Base-by-base conservation (phyloP, 2,113 vertebrate genomes). In the Psephotus haematonotus region DNA sequence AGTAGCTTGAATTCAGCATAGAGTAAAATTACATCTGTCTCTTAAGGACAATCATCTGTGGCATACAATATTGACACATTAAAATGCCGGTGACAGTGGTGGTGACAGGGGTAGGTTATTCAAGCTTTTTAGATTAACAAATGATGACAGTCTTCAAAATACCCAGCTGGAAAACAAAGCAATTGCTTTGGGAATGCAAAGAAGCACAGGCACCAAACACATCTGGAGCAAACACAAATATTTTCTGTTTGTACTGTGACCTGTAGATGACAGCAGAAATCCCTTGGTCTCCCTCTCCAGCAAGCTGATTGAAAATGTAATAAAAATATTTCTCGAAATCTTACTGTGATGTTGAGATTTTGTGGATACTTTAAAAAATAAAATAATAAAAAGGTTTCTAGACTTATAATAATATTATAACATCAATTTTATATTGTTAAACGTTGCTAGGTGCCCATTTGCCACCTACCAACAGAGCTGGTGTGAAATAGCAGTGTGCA, bases 241-340 rank as follows among this genome's bases (percentile, higher is more conserved):
- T 75, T 96, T 94, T 60, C 72, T 81, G 6, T 75, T 75, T 88
- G 68, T 64, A 23, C 41, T 65, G 39, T 92, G 83, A 96, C 88
- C 88, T 96, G 77, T 60, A 65, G 62, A 81, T 82, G 80, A 96
- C 86, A 94, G 80, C 69, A 91, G 80, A 96, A 92, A 91, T 86
- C 39, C 76, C 77, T 82, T 79, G 57, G 50, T 79, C n/a, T 57
- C 29, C 13, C 31, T 75, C 24, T 86, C 13, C 47, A 89, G 33
- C 2, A 4, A 88, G 16, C 22, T 65, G 69, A 57, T 29, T 70
- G 43, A 88, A 92, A 92, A 92, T 39, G 23, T 31, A 53, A 33
- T 44, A 33, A 65, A 62, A 87, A 33, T 33, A 76, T 83, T 90
- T 84, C 33, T 31, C 65, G 43, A 78, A 88, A 81, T 62, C 13